Evolutionary conservation across 2,113 vertebrate genomes (phyloP).

Genomic region (Aptenodytes forsteri): DNA sequence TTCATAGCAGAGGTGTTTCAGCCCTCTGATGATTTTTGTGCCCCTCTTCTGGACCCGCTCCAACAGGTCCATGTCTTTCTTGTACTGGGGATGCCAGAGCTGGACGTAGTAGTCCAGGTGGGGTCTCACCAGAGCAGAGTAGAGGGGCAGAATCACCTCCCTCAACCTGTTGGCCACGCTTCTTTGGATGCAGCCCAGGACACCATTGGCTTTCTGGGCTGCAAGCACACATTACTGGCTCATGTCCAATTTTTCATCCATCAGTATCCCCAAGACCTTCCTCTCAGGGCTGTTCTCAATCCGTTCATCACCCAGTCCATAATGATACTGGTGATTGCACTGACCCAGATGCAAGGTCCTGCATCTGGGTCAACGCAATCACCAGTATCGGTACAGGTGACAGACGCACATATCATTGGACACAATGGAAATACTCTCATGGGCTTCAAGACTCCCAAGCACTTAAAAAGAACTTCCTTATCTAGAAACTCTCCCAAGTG

Average conservation of each 20-base stretch:
- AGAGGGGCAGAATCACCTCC: neutral
- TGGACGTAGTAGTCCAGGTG: rapidly evolving
- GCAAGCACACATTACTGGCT: rapidly evolving
- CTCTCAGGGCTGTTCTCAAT: neutral
- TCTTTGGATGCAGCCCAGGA: neutral
- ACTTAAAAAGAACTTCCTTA: neutral
- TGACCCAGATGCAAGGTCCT: neutral
- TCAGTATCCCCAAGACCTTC: neutral
- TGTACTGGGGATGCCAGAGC: rapidly evolving
- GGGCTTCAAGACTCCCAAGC: neutral
- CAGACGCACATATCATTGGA: neutral
- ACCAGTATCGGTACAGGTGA: neutral
- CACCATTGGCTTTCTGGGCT: neutral
- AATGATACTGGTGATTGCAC: neutral
- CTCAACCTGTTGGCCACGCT: rapidly evolving
- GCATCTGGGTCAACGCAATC: neutral
- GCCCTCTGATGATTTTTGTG: neutral
- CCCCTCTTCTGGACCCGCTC: neutral
- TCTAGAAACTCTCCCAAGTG: neutral
- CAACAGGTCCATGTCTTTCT: neutral
- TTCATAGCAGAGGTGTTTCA: neutral
- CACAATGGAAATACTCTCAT: neutral
- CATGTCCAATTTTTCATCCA: neutral
- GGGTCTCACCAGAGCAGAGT: rapidly evolving
- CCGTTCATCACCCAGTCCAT: neutral